Base-by-base conservation (phyloP, 1,140 invertebrate genomes). In the Nasonia giraulti region DNA sequence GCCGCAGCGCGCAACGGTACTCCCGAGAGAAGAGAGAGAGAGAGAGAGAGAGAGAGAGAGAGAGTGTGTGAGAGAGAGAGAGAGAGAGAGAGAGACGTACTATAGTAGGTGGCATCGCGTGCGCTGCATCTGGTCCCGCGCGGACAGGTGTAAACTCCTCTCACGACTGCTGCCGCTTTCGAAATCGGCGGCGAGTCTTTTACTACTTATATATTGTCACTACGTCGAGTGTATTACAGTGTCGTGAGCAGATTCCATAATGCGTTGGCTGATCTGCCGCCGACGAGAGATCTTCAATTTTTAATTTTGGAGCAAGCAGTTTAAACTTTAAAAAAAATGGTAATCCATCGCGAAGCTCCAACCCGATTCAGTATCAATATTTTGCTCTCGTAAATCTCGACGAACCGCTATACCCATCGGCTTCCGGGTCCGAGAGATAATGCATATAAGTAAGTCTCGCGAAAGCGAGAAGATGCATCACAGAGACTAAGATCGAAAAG, bases 101-200 rank as follows among this genome's bases (percentile, higher is more conserved):
- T 47, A 47, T 47, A 47, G 82, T 87, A 85, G 50, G 85, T 75
- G 82, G 80, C 79, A 86, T 85, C 84, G 71, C 44, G 74, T 73
- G 33, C 77, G 82, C 66, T 76, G 85, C 88, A 88, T 87, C 83
- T 87, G 87, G 86, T 86, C 85, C 69, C 86, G 83, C 84, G 83
- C 55, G 77, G 86, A 84, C 83, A 84, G 83, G 86, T 85, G 83
- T 82, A 77, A 76, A 62, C 78, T 84, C 80, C 76, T 78, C 33
- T 80, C 55, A 27, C 50, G n/a, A 73, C 62, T 62, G 31, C 62
- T 80, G 66, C 66, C 8, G 68, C 68, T 71, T 71, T 71, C 55
- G 55, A 62, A 62, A 62, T 62, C 55, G 17, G 55, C 55, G 55
- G 17, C 20, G 55, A 62, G 12, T 55, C 50, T 71, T 71, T 71